Evolutionary conservation across 2,797 vertebrate genomes (phyloP).

Genomic region (Schizopygopsis malacanthus): DNA sequence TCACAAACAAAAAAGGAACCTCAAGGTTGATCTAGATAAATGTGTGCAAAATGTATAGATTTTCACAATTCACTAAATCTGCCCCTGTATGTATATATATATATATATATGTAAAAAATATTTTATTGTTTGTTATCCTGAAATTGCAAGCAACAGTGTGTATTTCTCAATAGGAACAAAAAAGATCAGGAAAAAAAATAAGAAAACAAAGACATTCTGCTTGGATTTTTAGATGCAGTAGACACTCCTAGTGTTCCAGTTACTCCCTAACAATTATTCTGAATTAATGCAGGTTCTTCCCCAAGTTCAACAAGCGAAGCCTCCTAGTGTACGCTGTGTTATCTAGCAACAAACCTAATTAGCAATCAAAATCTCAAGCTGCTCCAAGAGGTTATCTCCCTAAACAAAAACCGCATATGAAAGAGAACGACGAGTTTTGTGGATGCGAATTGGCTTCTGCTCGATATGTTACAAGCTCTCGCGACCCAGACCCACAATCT

Average conservation of each 20-base stretch:
- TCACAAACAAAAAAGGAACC: too few species aligned
- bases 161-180: conserved; percentile 1
- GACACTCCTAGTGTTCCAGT: conserved; percentile 52
- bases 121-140: not conserved
- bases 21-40: too few species aligned
- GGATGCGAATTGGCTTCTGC: conserved; percentile 75
- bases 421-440: conserved; percentile 72
- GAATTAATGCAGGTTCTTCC: conserved; percentile 70
- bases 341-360: conserved; percentile 76
- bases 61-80: too few species aligned
- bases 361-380: conserved; percentile 72
- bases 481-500: conserved; percentile 81
- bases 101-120: too few species aligned
- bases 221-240: conserved; percentile 43
- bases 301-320: conserved; percentile 69
- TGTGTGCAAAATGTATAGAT: too few species aligned
- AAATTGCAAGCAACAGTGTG: not conserved
- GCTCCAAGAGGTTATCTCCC: conserved; percentile 74
- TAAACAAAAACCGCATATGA: conserved; percentile 72
- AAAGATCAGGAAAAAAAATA: not conserved
- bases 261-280: conserved; percentile 65
- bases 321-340: conserved; percentile 67
- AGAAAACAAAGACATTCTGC: conserved; percentile 35
- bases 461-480: conserved; percentile 78
- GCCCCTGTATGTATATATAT: too few species aligned